These are phyloP conservation scores for Siderastrea radians DNA, from an alignment of 92 coral and sea anemone species.

Conservation along the genomic window DNA sequence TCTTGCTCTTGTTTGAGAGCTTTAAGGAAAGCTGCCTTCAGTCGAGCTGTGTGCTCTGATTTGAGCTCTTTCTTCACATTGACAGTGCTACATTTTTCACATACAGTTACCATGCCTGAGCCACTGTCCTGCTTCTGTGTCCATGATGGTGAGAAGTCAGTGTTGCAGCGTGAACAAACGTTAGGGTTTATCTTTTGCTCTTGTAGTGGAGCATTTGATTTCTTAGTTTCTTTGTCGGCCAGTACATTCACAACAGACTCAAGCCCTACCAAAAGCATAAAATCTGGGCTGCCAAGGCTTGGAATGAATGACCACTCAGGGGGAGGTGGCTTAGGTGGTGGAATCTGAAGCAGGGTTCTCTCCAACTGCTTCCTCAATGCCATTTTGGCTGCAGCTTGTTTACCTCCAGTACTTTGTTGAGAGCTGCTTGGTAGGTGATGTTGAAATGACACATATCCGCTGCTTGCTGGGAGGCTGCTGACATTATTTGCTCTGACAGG, in stretches of 20 bases:
- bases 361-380: conserved; percentile 99
- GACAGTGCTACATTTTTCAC: conserved; percentile 98
- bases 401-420: conserved; percentile 76
- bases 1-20: conserved; percentile 99
- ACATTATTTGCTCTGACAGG: conserved; percentile 88
- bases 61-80: conserved; percentile 97
- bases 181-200: conserved; percentile 77
- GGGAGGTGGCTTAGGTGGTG: conserved; percentile 98
- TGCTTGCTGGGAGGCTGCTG: conserved; percentile 60
- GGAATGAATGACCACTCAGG: conserved; percentile 99
- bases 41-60: conserved; percentile 94
- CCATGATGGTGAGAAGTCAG: conserved; percentile 98
- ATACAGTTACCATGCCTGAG: conserved; percentile 76
- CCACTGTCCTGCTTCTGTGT: conserved; percentile 80
- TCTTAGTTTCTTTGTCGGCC: conserved; percentile 73
- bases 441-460: conserved; percentile 82
- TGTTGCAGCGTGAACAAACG: conserved; percentile 90
- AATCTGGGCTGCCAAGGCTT: conserved; percentile 94
- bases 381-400: conserved; percentile 99
- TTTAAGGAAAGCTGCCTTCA: conserved; percentile 97
- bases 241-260: conserved; percentile 93
- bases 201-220: conserved; percentile 40
- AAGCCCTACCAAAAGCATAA: conserved; percentile 91
- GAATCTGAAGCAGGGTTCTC: conserved; percentile 95
- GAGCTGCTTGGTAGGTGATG: conserved; percentile 60